Base-by-base conservation (phyloP, 2,797 vertebrate genomes). In the Microctenopoma lineatum region DNA sequence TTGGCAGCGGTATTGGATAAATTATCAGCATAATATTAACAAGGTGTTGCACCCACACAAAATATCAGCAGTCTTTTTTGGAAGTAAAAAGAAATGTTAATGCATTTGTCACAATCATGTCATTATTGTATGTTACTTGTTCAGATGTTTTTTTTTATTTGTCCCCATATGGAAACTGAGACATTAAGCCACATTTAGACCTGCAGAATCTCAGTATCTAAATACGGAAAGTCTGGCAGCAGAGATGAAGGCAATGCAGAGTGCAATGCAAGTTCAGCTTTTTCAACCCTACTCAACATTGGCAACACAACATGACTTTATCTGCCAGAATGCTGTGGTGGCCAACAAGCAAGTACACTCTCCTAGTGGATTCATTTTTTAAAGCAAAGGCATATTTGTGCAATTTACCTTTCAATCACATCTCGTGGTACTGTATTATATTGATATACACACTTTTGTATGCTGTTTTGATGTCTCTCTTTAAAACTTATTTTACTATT, bases 1-100 rank as follows among this genome's bases (percentile, higher is more conserved):
- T 75, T 76, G 65, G 70, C 69, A 83, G 70, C 56, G 56, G 38
- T 63, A 60, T 46, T 29, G 26, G 41, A 66, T 62, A 61, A 45
- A 42, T 75, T 74, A 68, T 67, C 63, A 63, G 57, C 54, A 64
- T 59, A 59, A 70, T 76, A 58, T 48, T 66, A 69, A 59, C 39
- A 48, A 53, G 46, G 44, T 70, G 29, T 51, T 79, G 36, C 45
- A 70, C 46, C 34, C 38, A 53, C 38, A 66, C n/a, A 56, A 61
- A 70, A 53, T 66, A 64, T 55, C 42, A 68, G 46, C 5, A 58
- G 59, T 42, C 11, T 65, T n/a, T 47, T 70, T 7, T 47, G 25
- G 13, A 52, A 60, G 58, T 13, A 34, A 71, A 59, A 71, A 62
- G 21, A 56, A 79, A 29, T 25, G 8, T 65, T 61, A 59, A 54